Base-by-base conservation (phyloP, 2,113 vertebrate genomes). In the Alethe diademata region DNA sequence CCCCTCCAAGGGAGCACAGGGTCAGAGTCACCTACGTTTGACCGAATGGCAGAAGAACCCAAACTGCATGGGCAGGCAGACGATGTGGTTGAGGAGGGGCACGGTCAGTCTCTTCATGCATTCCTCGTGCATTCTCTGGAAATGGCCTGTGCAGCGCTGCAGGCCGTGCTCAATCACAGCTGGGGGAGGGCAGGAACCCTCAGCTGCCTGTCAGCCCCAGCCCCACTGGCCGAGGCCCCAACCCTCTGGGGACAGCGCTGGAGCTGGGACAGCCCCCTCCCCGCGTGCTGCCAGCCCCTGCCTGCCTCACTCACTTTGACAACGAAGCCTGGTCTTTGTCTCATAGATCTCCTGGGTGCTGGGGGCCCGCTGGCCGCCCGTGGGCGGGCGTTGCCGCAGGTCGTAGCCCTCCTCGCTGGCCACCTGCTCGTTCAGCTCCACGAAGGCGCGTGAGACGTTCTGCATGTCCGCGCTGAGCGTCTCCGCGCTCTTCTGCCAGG, bases 31-130 rank as follows among this genome's bases (percentile, higher is more conserved):
- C 98, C 69, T 79, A 99, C 99, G 26, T 81, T 89, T 98, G 94
- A 98, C 93, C 8, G 98, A 24, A 19, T 95, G 50, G 83, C 99
- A 99, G 75, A 99, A 89, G 96, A 99, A 98, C 65, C 95, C 83
- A 86, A 99, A 98, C 73, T 95, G 98, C 99, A 99, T 99, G n/a
- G 99, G 98, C 35, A 99, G 40, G 62, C 99, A 99, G n/a, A 99
- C 56, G 33, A 99, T 17, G 95, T 99, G 97, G 91, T 40, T 98
- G 95, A 99, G 20, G 58, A 99, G 22, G 0, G 99, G 99, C 23
- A 98, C 67, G 0, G 7, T 2, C 29, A 99, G 54, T 2, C 2
- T 11, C 1, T 9, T 10, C 97, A 96, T 84, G 66, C 98, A 99
- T 2, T 35, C 35, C 0, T 7, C 0, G 15, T 98, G 60, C 84